Percentiles rank a stretch among this genome's conserved stretches.
These are phyloP conservation scores for Sternarchorhynchus goeldii DNA, from an alignment of 2,797 vertebrate genomes.

Conservation along the genomic window DNA sequence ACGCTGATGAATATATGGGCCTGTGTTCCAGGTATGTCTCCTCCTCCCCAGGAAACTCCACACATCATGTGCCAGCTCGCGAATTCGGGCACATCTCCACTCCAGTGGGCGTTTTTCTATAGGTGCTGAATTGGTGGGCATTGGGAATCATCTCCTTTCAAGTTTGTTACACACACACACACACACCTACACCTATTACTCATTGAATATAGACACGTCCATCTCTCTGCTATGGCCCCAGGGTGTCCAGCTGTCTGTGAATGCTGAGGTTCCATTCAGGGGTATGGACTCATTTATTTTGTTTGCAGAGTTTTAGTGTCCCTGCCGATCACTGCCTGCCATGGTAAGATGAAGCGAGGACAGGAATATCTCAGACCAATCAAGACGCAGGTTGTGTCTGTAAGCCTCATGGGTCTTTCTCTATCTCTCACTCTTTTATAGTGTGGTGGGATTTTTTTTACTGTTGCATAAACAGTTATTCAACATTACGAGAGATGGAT, in stretches of 20 bases:
- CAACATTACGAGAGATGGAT: too few relatives aligned
- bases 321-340: not conserved
- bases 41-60: not conserved
- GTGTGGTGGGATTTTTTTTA: too few relatives aligned
- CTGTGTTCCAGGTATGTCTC: not conserved
- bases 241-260: too few relatives aligned
- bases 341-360: not conserved
- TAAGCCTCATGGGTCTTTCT: not conserved
- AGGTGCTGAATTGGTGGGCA: conserved; percentile 15
- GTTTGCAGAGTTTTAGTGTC: conserved; percentile 11
- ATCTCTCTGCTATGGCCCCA: too few relatives aligned
- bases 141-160: conserved; percentile 13
- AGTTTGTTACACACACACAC: not conserved
- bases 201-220: not conserved
- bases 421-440: too few relatives aligned
- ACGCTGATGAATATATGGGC: too few relatives aligned
- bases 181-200: conserved; percentile 9
- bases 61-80: not conserved
- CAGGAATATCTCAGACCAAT: not conserved
- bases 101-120: conserved; percentile 12
- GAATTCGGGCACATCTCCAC: not conserved
- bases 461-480: too few relatives aligned
- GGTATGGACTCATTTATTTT: too few relatives aligned
- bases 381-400: not conserved
- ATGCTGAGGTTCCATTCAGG: too few relatives aligned